Base-by-base conservation (phyloP, 2,797 vertebrate genomes). In the Corythornis leucogaster region DNA sequence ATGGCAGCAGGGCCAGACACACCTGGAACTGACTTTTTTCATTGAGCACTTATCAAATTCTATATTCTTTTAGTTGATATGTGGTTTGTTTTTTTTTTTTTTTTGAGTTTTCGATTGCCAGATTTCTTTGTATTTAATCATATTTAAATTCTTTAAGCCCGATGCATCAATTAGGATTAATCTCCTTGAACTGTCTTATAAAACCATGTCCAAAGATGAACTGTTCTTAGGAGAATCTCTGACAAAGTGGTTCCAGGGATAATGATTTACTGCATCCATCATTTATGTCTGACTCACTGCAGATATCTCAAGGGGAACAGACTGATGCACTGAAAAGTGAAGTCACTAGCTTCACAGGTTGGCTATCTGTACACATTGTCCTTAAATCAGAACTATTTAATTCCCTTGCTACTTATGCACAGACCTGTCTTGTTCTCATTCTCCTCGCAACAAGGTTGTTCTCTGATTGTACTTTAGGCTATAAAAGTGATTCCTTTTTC, bases 61-160 rank as follows among this genome's bases (percentile, higher is more conserved):
- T 17, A 31, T 50, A 54, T 73, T 45, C 8, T 86, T 93, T 67
- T 79, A 51, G 24, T 43, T 63, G 50, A 28, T 35, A 51, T 1
- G 9, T 59, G 33, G 33, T 33, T 33, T 33, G 33, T 33, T 33
- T 33, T 33, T 8, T 3, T 33, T 33, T 33, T 87, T 84, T 89
- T 90, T 35, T 35, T 54, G 2, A 46, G 66, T 69, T 77, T 87
- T 74, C 53, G 20, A 62, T 80, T 80, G 24, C 4, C 40, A 68
- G 15, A 15, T 68, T 88, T 79, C 68, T 75, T 81, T 80, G 9
- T 66, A 82, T 89, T 87, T 83, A 76, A 85, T 85, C 11, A 74
- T 81, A 84, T 80, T 92, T 90, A 76, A 90, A 92, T 90, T 67
- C 24, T 91, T 67, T 81, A 92, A 89, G 30, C 17, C 50, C 83